Conservation (phyloP, 2,797 vertebrate species). For the Hippoglossus hippoglossus region DNA sequence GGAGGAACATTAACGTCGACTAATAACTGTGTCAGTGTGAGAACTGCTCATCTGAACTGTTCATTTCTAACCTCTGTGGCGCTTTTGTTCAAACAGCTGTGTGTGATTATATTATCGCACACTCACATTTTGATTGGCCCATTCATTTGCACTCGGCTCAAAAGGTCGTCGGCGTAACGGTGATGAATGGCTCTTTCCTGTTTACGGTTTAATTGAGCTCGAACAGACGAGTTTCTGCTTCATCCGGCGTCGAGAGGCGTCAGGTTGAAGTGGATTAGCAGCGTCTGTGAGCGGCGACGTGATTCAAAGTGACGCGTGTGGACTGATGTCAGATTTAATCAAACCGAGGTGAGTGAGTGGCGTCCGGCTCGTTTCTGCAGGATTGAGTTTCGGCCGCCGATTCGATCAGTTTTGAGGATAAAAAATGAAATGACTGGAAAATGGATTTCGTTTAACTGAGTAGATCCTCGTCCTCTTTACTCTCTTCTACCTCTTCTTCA, state of each 20-base stretch:
- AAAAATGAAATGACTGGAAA: slow-evolving; percentile 20
- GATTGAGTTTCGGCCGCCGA: slow-evolving; percentile 15
- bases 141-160: slow-evolving; percentile 55
- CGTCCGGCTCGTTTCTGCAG: slow-evolving; percentile 14
- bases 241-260: slow-evolving; percentile 9
- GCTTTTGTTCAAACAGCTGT: slow-evolving; percentile 41
- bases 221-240: slow-evolving; percentile 34
- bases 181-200: slow-evolving; percentile 57
- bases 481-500: slow-evolving; percentile 14
- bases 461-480: slow-evolving; percentile 31
- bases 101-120: slow-evolving; percentile 21
- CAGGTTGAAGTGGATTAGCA: slow-evolving; percentile 40
- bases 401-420: slow-evolving; percentile 22
- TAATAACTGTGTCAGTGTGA: background rate
- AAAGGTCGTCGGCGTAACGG: slow-evolving; percentile 66
- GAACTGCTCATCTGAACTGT: background rate
- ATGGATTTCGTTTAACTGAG: slow-evolving; percentile 58
- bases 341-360: slow-evolving; percentile 28
- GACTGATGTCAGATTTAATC: slow-evolving; percentile 44
- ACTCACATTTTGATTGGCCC: slow-evolving; percentile 47
- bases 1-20: background rate
- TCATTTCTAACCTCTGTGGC: slow-evolving; percentile 14
- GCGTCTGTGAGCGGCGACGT: slow-evolving; percentile 32
- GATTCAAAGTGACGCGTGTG: slow-evolving; percentile 31
- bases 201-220: slow-evolving; percentile 61